These are phyloP conservation scores for Petrocephalus microphthalmus DNA, from an alignment of 2,113 vertebrate species.

Conservation along the genomic window DNA sequence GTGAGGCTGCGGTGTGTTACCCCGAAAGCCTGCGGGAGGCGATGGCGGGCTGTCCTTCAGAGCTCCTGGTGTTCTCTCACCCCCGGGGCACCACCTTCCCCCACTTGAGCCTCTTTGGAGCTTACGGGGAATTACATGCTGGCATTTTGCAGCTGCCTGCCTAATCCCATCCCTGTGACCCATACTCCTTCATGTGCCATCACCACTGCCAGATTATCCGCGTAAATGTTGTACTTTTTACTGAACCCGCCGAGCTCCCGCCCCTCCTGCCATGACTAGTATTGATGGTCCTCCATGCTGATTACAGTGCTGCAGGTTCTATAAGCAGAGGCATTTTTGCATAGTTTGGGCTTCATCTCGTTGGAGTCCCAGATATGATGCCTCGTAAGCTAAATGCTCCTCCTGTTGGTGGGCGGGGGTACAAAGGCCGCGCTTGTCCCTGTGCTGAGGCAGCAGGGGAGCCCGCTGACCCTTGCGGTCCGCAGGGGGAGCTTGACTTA, in stretches of 20 bases:
- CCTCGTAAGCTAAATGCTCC: not conserved
- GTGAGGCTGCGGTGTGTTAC: conserved; percentile 47
- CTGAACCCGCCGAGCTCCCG: not conserved
- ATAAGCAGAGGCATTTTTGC: not conserved
- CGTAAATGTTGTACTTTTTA: not conserved
- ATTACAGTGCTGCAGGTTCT: not conserved
- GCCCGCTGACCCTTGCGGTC: not conserved
- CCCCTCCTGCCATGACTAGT: not conserved
- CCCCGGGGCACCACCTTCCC: not conserved
- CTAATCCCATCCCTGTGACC: not conserved
- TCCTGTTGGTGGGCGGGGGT: not conserved
- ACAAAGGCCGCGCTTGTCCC: not conserved
- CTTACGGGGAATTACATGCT: not conserved
- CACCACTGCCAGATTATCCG: not conserved
- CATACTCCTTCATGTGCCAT: not conserved
- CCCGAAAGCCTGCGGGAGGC: not conserved
- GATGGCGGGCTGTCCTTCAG: not conserved
- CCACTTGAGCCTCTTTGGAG: not conserved
- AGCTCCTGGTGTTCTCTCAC: not conserved
- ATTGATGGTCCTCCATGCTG: not conserved
- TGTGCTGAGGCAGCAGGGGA: not conserved
- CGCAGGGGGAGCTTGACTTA: not conserved
- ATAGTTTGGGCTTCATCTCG: not conserved
- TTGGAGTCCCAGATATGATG: not conserved
- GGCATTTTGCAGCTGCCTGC: not conserved